These are phyloP conservation scores for Drosophila arizonae DNA, from an alignment of 1,140 invertebrate genomes.

Conservation along the genomic window DNA sequence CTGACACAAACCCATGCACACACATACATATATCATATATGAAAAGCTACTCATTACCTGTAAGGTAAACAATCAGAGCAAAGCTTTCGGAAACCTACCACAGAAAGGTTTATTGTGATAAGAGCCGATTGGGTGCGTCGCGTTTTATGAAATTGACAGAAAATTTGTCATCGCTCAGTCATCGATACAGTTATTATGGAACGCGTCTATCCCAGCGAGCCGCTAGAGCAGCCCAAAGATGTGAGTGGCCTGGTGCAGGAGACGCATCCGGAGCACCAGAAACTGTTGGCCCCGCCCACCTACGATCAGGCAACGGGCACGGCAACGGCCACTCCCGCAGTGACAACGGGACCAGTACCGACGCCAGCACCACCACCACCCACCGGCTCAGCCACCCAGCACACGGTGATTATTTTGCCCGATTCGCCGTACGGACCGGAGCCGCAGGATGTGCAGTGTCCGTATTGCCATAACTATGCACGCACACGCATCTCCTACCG, in stretches of 20 bases:
- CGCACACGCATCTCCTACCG: slow-evolving; percentile 83
- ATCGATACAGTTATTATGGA: slow-evolving; percentile 39
- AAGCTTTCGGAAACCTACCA: slow-evolving; percentile 54
- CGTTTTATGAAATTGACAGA: background rate
- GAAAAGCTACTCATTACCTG: background rate
- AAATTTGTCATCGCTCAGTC: slow-evolving; percentile 25
- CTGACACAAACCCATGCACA: background rate
- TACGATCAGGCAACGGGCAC: slow-evolving; percentile 68
- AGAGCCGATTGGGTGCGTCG: slow-evolving; percentile 42
- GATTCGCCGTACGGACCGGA: slow-evolving; percentile 82
- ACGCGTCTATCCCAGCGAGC: slow-evolving; percentile 56
- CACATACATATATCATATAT: background rate
- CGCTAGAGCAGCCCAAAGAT: slow-evolving; percentile 50
- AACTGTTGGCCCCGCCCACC: slow-evolving; percentile 59
- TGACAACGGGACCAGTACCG: slow-evolving; percentile 39
- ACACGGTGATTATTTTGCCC: slow-evolving; percentile 70
- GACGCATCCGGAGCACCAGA: slow-evolving; percentile 42
- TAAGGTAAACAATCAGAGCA: slow-evolving; percentile 34
- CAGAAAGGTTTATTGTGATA: slow-evolving; percentile 53
- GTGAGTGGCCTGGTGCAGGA: slow-evolving; percentile 8
- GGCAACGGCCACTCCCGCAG: slow-evolving; percentile 47
- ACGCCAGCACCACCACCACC: background rate
- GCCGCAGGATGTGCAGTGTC: slow-evolving; percentile 83
- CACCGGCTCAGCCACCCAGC: slow-evolving; percentile 23
- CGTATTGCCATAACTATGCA: slow-evolving; percentile 84